These are phyloP conservation scores for Corynorhinus townsendii DNA, from an alignment of 2,113 vertebrate species.

Conservation along the genomic window DNA sequence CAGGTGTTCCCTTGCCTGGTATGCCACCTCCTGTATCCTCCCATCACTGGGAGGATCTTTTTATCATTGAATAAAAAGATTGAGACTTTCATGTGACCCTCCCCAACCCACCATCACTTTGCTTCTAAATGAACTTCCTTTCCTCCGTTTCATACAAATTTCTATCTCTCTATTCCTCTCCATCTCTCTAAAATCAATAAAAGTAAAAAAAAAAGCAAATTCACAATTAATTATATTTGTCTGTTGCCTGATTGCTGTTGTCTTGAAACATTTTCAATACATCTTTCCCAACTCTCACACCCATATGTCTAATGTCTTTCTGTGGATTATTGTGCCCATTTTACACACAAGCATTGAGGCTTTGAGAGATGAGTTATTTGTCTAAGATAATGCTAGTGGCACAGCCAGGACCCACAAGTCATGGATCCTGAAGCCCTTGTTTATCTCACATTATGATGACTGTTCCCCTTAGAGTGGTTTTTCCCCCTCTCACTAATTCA, in stretches of 20 bases:
- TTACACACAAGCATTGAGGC: neutral
- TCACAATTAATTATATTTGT: neutral
- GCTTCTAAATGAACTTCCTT: neutral
- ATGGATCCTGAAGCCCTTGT: neutral
- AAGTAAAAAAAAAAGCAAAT: neutral
- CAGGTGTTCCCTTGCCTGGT: neutral
- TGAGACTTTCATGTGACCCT: neutral
- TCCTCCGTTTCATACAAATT: neutral
- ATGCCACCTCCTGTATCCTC: neutral
- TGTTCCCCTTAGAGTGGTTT: neutral
- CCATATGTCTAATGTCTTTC: neutral
- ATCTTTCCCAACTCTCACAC: neutral
- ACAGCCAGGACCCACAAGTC: neutral
- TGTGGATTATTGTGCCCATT: neutral
- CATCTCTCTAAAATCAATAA: too few species aligned
- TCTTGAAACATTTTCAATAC: neutral
- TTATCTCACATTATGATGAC: neutral
- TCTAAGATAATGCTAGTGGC: neutral
- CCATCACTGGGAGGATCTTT: neutral
- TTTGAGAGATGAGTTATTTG: neutral
- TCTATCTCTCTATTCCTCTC: too few species aligned
- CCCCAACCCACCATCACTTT: neutral
- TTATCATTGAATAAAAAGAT: neutral
- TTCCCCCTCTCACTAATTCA: neutral
- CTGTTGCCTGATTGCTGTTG: neutral